A percentile compares a stretch with the other conserved stretches of the same genome.
Evolutionary conservation across 2,888 invertebrate genomes (phyloP).

Genomic region (Papilio demoleus): DNA sequence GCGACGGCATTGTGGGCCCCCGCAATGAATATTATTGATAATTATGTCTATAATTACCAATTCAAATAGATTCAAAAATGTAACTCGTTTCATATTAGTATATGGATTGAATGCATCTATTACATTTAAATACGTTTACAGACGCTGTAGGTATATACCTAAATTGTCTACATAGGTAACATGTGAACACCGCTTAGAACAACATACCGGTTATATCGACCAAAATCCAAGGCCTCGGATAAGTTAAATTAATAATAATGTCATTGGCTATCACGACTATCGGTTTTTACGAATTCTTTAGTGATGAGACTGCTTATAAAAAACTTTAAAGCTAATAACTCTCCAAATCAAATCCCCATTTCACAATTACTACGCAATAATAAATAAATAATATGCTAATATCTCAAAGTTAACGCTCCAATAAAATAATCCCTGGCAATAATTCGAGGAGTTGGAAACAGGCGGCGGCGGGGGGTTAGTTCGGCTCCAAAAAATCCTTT

Average conservation of each 20-base stretch:
- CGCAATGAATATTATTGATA: constrained; percentile 43
- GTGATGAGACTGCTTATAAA: background rate
- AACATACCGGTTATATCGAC: too few relatives aligned
- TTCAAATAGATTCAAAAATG: constrained; percentile 48
- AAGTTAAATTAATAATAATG: too few relatives aligned
- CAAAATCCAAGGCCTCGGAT: too few relatives aligned
- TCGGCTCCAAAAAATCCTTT: constrained; percentile 71
- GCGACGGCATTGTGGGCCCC: constrained; percentile 43
- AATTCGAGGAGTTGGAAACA: constrained; percentile 53
- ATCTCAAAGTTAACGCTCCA: constrained; percentile 54
- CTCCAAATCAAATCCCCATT: background rate
- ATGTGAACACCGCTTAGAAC: too few relatives aligned
- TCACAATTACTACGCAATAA: too few relatives aligned
- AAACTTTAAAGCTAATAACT: background rate
- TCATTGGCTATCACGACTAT: too few relatives aligned
- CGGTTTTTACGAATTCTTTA: too few relatives aligned
- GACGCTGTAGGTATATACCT: too few relatives aligned
- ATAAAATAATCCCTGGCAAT: constrained; percentile 74
- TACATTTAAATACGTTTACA: too few relatives aligned
- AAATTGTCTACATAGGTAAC: too few relatives aligned
- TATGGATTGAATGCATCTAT: too few relatives aligned
- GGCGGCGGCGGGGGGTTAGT: constrained; percentile 46
- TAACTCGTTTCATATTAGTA: constrained; percentile 4
- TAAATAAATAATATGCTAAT: constrained; percentile 12
- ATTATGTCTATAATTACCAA: constrained; percentile 43